phyloP scores from a whole-genome alignment of 2,113 vertebrate species.

The Scalopus aquaticus region DNA sequence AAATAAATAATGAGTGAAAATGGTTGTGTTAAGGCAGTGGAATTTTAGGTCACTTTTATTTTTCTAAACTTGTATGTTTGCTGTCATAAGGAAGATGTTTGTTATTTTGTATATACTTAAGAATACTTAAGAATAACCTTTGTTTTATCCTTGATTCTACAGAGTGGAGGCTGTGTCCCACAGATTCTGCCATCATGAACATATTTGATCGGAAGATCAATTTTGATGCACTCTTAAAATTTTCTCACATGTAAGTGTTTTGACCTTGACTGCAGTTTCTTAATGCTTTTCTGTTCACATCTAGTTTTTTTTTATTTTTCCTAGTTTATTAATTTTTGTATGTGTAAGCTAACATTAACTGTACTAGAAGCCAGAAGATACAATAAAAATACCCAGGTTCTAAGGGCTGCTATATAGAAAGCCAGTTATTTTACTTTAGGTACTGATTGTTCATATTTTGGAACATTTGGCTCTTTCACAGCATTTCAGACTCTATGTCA shows the following conservation, averaged over 20 bases:
- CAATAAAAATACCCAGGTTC: background rate
- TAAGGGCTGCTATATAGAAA: background rate
- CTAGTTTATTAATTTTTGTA: conserved; percentile 1
- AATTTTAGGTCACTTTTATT: conserved; percentile 35
- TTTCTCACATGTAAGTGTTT: conserved; percentile 95
- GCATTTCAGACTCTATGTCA: conserved; percentile 24
- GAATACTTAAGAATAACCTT: background rate
- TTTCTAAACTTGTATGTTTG: background rate
- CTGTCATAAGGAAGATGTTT: background rate
- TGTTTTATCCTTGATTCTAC: conserved; percentile 7
- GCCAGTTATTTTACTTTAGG: background rate
- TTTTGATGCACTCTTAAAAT: conserved; percentile 93
- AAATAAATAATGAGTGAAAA: conserved; percentile 4
- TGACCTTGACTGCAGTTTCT: background rate
- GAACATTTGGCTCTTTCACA: background rate
- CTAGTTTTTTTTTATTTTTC: background rate
- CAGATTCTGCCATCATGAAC: conserved; percentile 88
- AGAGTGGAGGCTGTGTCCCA: conserved; percentile 42
- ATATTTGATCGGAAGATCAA: conserved; percentile 95
- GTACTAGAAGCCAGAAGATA: background rate
- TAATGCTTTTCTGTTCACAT: background rate
- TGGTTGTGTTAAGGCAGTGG: background rate
- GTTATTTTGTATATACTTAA: background rate
- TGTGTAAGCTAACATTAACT: background rate
- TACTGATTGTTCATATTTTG: background rate